Evolutionary conservation across 2,797 vertebrate genomes (phyloP), one percentile per base, ranked within the genome.

Genomic region (Oreochromis grahami): DNA sequence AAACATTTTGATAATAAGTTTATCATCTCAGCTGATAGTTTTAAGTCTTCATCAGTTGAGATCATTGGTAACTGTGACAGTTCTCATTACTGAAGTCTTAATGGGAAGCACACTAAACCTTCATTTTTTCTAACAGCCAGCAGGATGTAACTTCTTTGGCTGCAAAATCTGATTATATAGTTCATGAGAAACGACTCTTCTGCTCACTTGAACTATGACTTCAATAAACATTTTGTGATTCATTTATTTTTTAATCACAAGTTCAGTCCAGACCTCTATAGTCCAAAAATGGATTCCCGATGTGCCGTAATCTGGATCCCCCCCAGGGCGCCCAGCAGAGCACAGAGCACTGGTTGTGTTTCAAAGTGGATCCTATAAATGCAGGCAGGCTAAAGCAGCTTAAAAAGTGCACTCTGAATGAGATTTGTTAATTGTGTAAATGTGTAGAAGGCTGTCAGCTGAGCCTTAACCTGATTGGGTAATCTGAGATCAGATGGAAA

Each of bases 91-190:
- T 50, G 48, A 41, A 65, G n/a, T 21, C 36, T 41, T 15, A 21
- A 4, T 15, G 63, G 38, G 65, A 43, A 70, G 0, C 2, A 2
- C 38, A 26, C 24, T 26, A 45, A 70, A 45, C 41, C 38, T 7
- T 15, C 41, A 45, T 26, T 45, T 26, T 7, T 45, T 45, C 14
- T 43, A 43, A 45, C 38, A 45, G 21, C 38, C 65, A 68, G n/a
- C 63, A 68, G 1, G 63, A 6, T 41, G n/a, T 15, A 24, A 68
- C 41, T 17, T 26, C 21, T 68, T 10, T 26, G 5, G 8, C 21
- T 45, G 38, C 21, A 70, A 26, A 70, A 43, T 17, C 8, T 24
- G 21, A 70, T 70, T 3, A 17, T 43, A 43, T 5, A 43, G 63
- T 4, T 70, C 21, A 43, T 43, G 36, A 43, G 5, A 70, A 70